phyloP scores from a whole-genome alignment of 2,797 vertebrate species.

The Halcyon chelicuti region DNA sequence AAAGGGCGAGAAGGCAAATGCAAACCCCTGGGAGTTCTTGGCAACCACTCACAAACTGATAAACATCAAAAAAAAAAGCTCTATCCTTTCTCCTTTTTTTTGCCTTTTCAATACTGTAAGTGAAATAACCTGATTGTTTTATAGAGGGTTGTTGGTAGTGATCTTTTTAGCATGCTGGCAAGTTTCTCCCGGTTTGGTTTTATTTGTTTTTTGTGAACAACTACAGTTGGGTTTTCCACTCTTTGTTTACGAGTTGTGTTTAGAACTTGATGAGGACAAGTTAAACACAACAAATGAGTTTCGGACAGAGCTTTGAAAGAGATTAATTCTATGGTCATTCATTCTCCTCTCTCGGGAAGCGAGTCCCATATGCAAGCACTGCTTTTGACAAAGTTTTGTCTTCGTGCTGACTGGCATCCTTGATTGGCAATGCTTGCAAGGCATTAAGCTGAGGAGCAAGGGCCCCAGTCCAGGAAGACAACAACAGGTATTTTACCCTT shows the following conservation, averaged over 20 bases:
- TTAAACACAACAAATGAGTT: conserved; percentile 42
- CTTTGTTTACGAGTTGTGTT: conserved; percentile 8
- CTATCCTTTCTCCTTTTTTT: background rate
- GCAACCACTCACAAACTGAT: background rate
- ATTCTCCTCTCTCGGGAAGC: background rate
- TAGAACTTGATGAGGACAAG: conserved; percentile 47
- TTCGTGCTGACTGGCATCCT: background rate
- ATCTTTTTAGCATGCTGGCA: background rate
- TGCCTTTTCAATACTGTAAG: background rate
- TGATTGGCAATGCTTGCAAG: background rate
- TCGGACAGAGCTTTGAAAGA: conserved; percentile 19
- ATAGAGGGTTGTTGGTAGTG: background rate
- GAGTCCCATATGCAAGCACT: background rate
- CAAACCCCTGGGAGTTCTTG: background rate
- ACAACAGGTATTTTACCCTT: background rate
- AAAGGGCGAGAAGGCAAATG: background rate
- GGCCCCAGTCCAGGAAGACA: background rate
- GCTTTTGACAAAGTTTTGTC: background rate
- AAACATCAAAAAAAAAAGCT: background rate
- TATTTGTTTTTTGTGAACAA: background rate
- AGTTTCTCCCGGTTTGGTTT: background rate
- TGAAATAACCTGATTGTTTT: background rate
- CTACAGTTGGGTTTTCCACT: background rate
- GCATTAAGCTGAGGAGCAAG: background rate
- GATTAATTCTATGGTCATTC: conserved; percentile 27